A percentile compares a stretch with the other conserved stretches of the same genome.
Evolutionary conservation across 2,113 vertebrate genomes (phyloP).

Genomic region (Anguilla rostrata): DNA sequence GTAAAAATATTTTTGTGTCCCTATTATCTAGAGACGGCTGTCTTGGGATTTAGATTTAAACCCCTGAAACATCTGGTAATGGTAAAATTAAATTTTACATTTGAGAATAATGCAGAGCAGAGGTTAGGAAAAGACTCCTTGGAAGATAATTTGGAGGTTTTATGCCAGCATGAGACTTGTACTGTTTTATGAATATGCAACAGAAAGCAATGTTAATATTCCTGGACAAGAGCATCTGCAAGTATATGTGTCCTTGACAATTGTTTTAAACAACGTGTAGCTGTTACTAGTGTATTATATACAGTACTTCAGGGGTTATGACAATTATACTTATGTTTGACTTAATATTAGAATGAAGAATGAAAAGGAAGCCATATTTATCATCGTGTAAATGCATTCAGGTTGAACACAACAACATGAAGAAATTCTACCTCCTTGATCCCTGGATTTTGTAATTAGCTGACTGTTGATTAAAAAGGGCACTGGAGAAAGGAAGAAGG

Average conservation of each 20-base stretch:
- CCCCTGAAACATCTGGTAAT: not conserved
- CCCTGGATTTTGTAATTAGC: constrained; percentile 60
- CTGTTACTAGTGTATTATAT: not conserved
- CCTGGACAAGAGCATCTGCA: not conserved
- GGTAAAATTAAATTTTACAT: not conserved
- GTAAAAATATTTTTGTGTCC: not conserved
- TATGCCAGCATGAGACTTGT: not conserved
- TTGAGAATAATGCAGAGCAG: not conserved
- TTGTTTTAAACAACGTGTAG: not conserved
- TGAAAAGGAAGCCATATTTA: not conserved
- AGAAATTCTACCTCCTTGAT: constrained; percentile 40
- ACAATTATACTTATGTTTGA: not conserved
- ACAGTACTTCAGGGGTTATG: not conserved
- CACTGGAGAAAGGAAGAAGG: constrained; percentile 55
- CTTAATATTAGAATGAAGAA: not conserved
- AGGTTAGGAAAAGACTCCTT: not conserved
- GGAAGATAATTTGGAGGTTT: not conserved
- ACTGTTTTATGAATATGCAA: not conserved
- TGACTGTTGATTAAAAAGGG: constrained; percentile 63
- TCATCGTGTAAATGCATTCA: not conserved
- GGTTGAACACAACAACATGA: constrained; percentile 17
- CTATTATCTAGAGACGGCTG: not conserved
- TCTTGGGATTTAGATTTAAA: not conserved
- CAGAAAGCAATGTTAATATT: not conserved
- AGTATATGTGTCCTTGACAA: not conserved